Percentiles rank a stretch among this genome's conserved stretches.
These are phyloP conservation scores for Cantharis nigra DNA, from an alignment of 2,888 invertebrate species.

Conservation along the genomic window DNA sequence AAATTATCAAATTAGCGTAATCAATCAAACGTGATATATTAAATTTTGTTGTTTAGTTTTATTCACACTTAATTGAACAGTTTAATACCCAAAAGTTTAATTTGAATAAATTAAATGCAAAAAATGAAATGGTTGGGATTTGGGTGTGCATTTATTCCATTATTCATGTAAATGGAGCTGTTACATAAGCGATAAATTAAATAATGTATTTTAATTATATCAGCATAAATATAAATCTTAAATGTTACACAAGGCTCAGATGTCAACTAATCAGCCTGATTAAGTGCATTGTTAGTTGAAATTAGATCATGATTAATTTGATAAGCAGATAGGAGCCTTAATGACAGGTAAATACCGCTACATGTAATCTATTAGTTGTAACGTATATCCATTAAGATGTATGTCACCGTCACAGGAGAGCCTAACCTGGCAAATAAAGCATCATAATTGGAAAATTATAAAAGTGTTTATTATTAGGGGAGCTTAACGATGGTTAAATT, in stretches of 20 bases:
- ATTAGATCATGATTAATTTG: constrained; percentile 15
- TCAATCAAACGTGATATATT: not conserved
- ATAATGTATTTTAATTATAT: not conserved
- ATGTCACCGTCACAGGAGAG: constrained; percentile 8
- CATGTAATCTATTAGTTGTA: constrained; percentile 16
- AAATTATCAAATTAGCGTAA: not conserved
- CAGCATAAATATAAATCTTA: not conserved
- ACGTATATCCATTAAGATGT: constrained; percentile 14
- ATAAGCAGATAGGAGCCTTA: constrained; percentile 8
- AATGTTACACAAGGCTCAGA: not conserved
- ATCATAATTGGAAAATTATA: not conserved
- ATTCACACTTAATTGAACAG: not conserved
- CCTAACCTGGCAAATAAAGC: not conserved
- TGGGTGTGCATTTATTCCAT: not conserved
- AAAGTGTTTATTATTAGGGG: not conserved
- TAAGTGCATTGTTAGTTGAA: constrained; percentile 15
- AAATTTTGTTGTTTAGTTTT: not conserved
- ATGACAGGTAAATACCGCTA: constrained; percentile 22
- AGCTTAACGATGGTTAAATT: not conserved
- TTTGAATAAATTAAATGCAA: not conserved
- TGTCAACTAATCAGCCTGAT: constrained; percentile 7
- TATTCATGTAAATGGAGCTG: not conserved
- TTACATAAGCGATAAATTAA: not conserved
- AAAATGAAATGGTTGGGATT: not conserved
- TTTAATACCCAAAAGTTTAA: not conserved